Percentiles rank a stretch among this genome's conserved stretches.
Evolutionary conservation across 1,140 invertebrate species (phyloP).

Genomic region (Galleria mellonella): DNA sequence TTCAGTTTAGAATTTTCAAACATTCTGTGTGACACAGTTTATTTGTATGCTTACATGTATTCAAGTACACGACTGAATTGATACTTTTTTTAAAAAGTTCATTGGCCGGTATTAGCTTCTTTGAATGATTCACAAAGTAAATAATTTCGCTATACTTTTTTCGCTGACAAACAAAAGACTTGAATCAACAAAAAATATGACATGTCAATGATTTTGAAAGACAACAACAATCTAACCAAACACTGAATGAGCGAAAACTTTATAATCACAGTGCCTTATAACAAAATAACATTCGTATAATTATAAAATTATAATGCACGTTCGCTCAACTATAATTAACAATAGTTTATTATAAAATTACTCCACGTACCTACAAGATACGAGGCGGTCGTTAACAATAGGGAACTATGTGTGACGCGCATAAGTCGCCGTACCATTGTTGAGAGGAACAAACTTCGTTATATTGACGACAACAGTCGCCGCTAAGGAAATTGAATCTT

Average conservation of each 20-base stretch:
- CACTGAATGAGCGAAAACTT: no score
- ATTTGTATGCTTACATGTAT: neutral
- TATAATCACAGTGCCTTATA: no score
- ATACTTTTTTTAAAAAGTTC: neutral
- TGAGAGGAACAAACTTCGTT: slow-evolving; percentile 9
- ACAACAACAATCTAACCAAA: no score
- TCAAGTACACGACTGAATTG: neutral
- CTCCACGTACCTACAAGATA: slow-evolving; percentile 14
- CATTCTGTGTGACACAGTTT: no score
- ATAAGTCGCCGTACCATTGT: slow-evolving; percentile 9
- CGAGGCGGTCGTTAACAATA: slow-evolving; percentile 10
- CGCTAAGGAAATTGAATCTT: slow-evolving; percentile 1
- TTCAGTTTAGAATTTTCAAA: no score
- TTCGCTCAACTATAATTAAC: slow-evolving; percentile 1
- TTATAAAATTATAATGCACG: no score
- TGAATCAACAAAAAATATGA: no score
- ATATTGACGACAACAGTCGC: slow-evolving; percentile 3
- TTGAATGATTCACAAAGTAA: no score
- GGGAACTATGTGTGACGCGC: slow-evolving; percentile 11
- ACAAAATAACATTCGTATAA: no score
- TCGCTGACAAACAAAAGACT: no score
- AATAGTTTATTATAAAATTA: slow-evolving; percentile 20
- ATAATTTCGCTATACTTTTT: no score
- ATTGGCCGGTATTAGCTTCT: neutral
- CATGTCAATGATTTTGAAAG: no score